Evolutionary conservation across 2,113 vertebrate species (phyloP).

Genomic region (Corynorhinus townsendii): DNA sequence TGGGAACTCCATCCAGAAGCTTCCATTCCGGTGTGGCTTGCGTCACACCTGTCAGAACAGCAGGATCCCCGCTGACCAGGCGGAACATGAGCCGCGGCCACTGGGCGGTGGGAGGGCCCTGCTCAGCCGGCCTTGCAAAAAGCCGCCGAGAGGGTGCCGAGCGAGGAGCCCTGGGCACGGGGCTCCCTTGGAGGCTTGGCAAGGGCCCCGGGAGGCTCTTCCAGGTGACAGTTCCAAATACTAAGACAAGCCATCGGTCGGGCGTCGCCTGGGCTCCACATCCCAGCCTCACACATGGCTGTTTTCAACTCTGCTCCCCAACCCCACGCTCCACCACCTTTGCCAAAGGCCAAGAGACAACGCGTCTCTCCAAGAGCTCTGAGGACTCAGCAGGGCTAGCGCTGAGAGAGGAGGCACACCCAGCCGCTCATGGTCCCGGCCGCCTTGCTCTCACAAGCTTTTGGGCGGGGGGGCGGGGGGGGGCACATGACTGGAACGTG

Average conservation of each 20-base stretch:
- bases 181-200: not conserved
- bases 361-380: not conserved
- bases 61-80: not conserved
- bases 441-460: not conserved
- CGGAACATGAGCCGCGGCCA: not conserved
- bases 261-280: not conserved
- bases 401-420: too few relatives aligned
- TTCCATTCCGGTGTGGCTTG: not conserved
- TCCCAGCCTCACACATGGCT: not conserved
- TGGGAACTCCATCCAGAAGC: not conserved
- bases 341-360: not conserved
- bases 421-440: not conserved
- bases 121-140: fast-evolving
- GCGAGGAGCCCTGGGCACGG: not conserved
- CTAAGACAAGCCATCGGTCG: not conserved
- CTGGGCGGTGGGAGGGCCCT: not conserved
- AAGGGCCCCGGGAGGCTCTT: not conserved
- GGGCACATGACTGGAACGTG: not conserved
- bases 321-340: not conserved
- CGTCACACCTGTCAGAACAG: fast-evolving
- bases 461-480: not conserved
- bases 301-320: not conserved
- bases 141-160: not conserved
- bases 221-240: not conserved
- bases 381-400: not conserved